Conservation (phyloP, 2,797 vertebrate species). For the Melanotaenia pygmaea region DNA sequence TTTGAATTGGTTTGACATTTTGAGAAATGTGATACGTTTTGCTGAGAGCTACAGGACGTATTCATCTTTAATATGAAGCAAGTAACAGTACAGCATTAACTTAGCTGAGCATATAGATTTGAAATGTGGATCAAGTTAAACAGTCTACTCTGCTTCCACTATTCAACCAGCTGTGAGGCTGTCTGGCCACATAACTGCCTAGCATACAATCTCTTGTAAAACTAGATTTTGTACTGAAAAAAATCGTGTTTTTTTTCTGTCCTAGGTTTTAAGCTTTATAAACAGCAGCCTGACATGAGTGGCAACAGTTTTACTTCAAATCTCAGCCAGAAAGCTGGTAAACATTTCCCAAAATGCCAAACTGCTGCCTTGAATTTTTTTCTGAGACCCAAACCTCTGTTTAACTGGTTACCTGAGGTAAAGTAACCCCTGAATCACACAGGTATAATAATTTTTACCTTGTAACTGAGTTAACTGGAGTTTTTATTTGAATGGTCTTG, state of each 20-base stretch:
- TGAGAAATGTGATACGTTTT: constrained; percentile 18
- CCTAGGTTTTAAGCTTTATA: constrained; percentile 14
- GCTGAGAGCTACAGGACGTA: background rate
- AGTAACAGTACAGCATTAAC: background rate
- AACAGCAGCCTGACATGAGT: background rate
- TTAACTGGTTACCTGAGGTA: constrained; percentile 10
- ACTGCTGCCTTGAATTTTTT: constrained; percentile 15
- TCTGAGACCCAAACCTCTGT: constrained; percentile 11
- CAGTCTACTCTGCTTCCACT: background rate
- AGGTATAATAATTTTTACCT: constrained; percentile 6
- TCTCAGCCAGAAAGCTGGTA: constrained; percentile 6
- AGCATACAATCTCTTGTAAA: background rate
- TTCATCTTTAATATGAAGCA: constrained; percentile 5
- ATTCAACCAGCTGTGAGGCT: background rate
- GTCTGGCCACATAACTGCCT: background rate
- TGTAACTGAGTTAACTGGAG: constrained; percentile 8
- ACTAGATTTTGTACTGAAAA: background rate
- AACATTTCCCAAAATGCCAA: constrained; percentile 35
- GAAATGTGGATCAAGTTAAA: background rate
- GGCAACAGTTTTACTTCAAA: background rate
- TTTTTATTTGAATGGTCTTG: constrained; percentile 39
- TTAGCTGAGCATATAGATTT: constrained; percentile 13
- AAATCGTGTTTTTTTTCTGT: background rate
- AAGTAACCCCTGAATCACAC: constrained; percentile 23
- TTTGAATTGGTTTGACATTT: constrained; percentile 35